phyloP scores from a whole-genome alignment of 2,888 invertebrate species.

The Standfussiana lucernea region DNA sequence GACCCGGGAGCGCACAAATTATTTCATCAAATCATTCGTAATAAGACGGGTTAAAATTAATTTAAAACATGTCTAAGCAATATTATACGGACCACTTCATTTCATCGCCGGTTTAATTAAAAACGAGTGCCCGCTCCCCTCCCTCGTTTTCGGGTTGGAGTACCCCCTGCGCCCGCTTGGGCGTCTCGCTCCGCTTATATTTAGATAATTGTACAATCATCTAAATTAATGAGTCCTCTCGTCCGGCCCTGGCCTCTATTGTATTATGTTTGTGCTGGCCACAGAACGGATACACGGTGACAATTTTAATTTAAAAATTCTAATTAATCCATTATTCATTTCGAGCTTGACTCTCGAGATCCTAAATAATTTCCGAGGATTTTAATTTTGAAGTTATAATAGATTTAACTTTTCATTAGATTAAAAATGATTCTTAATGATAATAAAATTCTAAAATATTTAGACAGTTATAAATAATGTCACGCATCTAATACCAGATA shows the following conservation, averaged over 20 bases:
- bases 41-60: constrained; percentile 88
- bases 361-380: constrained; percentile 68
- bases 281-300: constrained; percentile 83
- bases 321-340: constrained; percentile 78
- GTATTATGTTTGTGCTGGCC: constrained; percentile 85
- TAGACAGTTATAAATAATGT: constrained; percentile 56
- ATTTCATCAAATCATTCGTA: constrained; percentile 80
- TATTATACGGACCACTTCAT: constrained; percentile 91
- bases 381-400: constrained; percentile 66
- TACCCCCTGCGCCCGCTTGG: constrained; percentile 86
- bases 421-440: constrained; percentile 45
- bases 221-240: constrained; percentile 91
- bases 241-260: constrained; percentile 89
- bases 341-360: constrained; percentile 69
- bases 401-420: constrained; percentile 57
- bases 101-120: constrained; percentile 91
- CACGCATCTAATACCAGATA: constrained; percentile 40
- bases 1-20: constrained; percentile 65
- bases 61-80: constrained; percentile 91
- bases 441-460: constrained; percentile 55
- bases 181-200: constrained; percentile 90
- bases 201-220: constrained; percentile 91
- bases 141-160: constrained; percentile 88
- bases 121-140: constrained; percentile 90
- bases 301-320: constrained; percentile 83